These are phyloP conservation scores for Brachionus manjavacas DNA, from an alignment of 1,140 invertebrate genomes.

Conservation along the genomic window DNA sequence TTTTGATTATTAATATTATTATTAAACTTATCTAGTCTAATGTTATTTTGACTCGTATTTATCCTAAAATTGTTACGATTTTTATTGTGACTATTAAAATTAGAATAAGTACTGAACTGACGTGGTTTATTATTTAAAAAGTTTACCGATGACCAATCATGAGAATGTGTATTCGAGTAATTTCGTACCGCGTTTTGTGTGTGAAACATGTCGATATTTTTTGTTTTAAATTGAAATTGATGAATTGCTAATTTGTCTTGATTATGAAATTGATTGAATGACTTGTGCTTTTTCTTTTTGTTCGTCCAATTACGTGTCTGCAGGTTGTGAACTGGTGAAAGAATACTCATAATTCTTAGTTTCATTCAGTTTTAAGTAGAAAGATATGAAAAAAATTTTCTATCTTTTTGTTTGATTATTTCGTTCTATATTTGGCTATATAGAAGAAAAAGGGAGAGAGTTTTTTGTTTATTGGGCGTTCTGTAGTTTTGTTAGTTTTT, in stretches of 20 bases:
- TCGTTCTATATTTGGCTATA: not conserved
- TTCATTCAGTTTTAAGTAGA: not conserved
- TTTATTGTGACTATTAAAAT: constrained; percentile 29
- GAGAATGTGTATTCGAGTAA: not conserved
- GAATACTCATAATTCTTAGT: constrained; percentile 5
- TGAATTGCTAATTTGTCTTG: not conserved
- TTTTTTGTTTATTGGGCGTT: not conserved
- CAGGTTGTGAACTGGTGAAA: constrained; percentile 5
- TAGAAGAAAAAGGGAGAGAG: not conserved
- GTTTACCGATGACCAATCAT: constrained; percentile 21
- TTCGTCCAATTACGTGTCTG: constrained; percentile 10
- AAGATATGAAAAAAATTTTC: not conserved
- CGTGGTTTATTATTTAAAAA: constrained; percentile 33
- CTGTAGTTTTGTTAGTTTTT: not conserved
- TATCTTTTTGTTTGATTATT: not conserved
- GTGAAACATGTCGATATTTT: not conserved
- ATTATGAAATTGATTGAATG: not conserved
- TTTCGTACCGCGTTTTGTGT: not conserved
- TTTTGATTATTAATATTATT: not conserved
- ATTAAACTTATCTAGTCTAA: not conserved
- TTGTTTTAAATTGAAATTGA: not conserved
- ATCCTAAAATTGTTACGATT: constrained; percentile 16
- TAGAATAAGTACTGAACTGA: constrained; percentile 24
- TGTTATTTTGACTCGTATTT: not conserved
- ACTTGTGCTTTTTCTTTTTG: constrained; percentile 3